These are phyloP conservation scores for Gymnocheta viridis DNA, from an alignment of 2,888 invertebrate species.

Conservation along the genomic window DNA sequence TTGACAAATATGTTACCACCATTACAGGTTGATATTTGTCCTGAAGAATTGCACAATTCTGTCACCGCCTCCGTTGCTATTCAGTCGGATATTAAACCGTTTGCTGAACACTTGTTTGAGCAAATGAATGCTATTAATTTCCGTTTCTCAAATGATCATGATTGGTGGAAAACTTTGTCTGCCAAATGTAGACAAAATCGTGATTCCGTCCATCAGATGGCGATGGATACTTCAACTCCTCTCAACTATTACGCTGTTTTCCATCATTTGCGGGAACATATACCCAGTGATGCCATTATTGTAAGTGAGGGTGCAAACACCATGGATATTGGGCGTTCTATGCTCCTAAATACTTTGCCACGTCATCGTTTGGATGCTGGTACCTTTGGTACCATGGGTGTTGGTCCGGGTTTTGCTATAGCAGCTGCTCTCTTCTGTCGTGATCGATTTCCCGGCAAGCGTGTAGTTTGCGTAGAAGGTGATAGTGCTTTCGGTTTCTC, in stretches of 20 bases:
- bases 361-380: constrained; percentile 96
- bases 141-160: constrained; percentile 83
- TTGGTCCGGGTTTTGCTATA: constrained; percentile 94
- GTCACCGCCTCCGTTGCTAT: constrained; percentile 90
- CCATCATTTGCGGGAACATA: constrained; percentile 88
- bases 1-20: not conserved
- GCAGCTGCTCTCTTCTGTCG: constrained; percentile 96
- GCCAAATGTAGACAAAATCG: constrained; percentile 89
- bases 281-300: constrained; percentile 93
- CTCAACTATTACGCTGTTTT: constrained; percentile 97
- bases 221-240: constrained; percentile 88
- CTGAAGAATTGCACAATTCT: constrained; percentile 97
- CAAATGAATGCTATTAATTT: constrained; percentile 85
- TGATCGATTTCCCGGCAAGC: constrained; percentile 89
- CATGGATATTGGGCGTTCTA: constrained; percentile 97
- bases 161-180: constrained; percentile 90
- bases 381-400: constrained; percentile 98
- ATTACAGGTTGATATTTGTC: constrained; percentile 87
- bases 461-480: constrained; percentile 96
- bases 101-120: constrained; percentile 85
- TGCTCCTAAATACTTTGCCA: constrained; percentile 91
- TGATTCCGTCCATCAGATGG: constrained; percentile 86
- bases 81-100: constrained; percentile 91
- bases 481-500: constrained; percentile 99
- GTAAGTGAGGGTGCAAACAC: constrained; percentile 99